Evolutionary conservation across 2,888 invertebrate species (phyloP).

Genomic region (Myathropa florea): DNA sequence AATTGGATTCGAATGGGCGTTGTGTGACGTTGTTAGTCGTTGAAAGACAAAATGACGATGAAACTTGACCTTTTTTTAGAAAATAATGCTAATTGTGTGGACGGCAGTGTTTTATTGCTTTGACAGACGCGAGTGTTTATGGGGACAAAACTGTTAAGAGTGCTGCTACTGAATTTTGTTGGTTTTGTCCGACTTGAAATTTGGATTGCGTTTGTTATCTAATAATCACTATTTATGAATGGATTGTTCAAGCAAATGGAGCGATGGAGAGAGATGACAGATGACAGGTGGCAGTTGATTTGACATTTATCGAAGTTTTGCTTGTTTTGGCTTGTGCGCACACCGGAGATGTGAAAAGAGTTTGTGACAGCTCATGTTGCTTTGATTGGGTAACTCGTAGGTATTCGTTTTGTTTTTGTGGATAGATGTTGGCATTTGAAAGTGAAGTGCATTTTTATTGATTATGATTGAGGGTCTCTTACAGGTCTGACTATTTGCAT

Average conservation of each 20-base stretch:
- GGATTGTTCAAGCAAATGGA: neutral
- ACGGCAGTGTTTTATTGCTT: neutral
- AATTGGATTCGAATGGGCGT: constrained; percentile 16
- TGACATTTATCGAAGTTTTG: neutral
- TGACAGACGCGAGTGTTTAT: constrained; percentile 12
- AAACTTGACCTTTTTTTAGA: constrained; percentile 20
- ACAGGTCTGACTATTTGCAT: neutral
- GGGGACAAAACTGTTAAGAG: neutral
- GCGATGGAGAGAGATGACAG: neutral
- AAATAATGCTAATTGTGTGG: constrained; percentile 13
- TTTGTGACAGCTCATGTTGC: neutral
- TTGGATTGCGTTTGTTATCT: neutral
- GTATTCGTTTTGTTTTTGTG: neutral
- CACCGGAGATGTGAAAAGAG: neutral
- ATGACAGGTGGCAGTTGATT: neutral
- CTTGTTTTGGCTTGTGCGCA: neutral
- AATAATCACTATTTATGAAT: neutral
- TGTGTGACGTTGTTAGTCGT: neutral
- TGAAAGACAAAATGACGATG: neutral
- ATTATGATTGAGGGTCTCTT: neutral
- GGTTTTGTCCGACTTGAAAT: neutral
- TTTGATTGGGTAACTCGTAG: neutral
- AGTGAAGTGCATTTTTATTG: neutral
- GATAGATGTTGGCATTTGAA: neutral
- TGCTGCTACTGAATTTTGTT: constrained; percentile 8